Percentiles rank a stretch among this genome's conserved stretches.
Evolutionary conservation across 2,113 vertebrate genomes (phyloP).

Genomic region (Menidia beryllina): DNA sequence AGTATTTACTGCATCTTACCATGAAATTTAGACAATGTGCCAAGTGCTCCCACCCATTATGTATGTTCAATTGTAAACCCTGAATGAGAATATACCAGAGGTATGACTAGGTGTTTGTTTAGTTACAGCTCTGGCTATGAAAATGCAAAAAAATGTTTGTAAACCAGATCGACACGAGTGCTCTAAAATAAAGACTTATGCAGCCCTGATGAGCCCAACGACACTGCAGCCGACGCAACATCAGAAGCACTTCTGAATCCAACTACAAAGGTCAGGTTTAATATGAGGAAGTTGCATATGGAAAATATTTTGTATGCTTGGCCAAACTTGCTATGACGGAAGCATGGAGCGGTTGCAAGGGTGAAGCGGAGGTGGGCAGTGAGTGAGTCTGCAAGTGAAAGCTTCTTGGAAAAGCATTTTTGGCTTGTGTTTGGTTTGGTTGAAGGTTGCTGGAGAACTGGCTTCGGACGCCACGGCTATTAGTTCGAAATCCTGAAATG

Average conservation of each 20-base stretch:
- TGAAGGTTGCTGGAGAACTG: neutral
- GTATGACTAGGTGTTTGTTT: no score
- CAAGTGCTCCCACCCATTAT: neutral
- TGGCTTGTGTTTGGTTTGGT: neutral
- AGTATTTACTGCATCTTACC: constrained; percentile 19
- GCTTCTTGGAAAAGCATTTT: neutral
- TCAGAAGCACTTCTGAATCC: neutral
- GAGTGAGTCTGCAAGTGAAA: neutral
- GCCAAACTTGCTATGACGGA: neutral
- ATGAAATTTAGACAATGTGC: neutral
- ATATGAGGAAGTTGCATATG: neutral
- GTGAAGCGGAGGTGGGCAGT: neutral
- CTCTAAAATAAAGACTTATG: no score
- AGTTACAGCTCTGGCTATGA: neutral
- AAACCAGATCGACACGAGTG: neutral
- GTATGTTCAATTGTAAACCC: neutral
- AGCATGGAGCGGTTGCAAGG: neutral
- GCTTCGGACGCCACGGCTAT: neutral
- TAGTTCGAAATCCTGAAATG: neutral
- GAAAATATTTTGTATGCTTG: neutral
- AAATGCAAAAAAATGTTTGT: neutral
- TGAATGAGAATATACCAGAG: neutral
- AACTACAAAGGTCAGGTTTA: neutral
- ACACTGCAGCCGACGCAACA: neutral
- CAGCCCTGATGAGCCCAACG: neutral